Percentiles rank a stretch among this genome's conserved stretches.
Conservation (phyloP, 2,888 invertebrate genomes). For the Stenolophus ochropezus region DNA sequence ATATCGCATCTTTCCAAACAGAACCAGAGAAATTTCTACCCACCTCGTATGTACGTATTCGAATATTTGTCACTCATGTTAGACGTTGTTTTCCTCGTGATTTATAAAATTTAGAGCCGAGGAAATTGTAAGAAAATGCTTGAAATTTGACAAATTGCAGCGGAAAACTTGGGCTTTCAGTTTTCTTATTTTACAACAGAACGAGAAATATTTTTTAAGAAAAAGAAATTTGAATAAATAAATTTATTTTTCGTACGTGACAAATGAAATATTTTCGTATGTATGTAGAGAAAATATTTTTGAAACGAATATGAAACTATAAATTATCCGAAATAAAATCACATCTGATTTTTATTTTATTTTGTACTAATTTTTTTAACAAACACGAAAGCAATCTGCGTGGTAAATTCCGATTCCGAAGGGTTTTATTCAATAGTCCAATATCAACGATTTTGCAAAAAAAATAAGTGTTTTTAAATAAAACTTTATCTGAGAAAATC, state of each 20-base stretch:
- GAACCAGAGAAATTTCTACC: background rate
- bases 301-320: no score
- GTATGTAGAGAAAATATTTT: no score
- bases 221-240: background rate
- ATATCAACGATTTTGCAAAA: no score
- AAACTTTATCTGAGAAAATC: no score
- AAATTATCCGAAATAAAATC: no score
- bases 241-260: background rate
- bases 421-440: no score
- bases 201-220: background rate
- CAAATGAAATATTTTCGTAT: no score
- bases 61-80: conserved; percentile 12
- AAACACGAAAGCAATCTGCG: no score
- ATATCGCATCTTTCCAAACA: background rate
- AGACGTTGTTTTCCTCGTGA: background rate
- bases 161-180: background rate
- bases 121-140: conserved; percentile 15
- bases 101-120: conserved; percentile 21
- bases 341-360: no score
- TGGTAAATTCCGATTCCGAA: no score
- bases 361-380: no score
- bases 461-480: no score
- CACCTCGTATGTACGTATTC: background rate
- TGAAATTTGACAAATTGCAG: conserved; percentile 15
- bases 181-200: background rate